phyloP scores from a whole-genome alignment of 2,797 vertebrate genomes.

The Oreochromis mossambicus region DNA sequence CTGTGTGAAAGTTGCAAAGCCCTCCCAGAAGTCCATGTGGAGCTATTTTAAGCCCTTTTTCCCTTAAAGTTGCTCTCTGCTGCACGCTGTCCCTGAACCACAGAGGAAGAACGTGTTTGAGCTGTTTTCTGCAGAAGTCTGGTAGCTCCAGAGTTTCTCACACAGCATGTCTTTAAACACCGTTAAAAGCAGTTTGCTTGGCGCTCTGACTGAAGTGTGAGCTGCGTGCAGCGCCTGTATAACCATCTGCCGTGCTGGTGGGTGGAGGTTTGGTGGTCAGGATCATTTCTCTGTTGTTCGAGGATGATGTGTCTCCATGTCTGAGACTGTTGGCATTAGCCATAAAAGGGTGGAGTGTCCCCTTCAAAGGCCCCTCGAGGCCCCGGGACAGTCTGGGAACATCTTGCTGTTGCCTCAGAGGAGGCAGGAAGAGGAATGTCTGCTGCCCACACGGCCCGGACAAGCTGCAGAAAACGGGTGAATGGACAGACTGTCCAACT shows the following conservation, averaged over 20 bases:
- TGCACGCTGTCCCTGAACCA: background rate
- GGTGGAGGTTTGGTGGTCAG: background rate
- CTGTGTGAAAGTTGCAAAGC: background rate
- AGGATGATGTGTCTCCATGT: background rate
- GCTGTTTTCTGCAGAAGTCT: background rate
- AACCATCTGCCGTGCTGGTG: background rate
- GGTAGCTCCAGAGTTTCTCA: background rate
- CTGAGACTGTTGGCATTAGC: background rate
- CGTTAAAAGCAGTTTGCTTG: background rate
- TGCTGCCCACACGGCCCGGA: background rate
- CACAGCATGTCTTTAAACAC: rapidly evolving
- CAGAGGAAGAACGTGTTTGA: background rate
- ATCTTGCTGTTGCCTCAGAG: background rate
- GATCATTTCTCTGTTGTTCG: background rate
- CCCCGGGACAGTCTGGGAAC: background rate
- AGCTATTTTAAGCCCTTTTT: too few species aligned
- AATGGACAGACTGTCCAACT: background rate
- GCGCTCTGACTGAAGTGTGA: background rate
- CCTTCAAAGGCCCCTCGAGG: background rate
- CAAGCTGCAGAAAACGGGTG: background rate
- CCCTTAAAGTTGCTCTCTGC: background rate
- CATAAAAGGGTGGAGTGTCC: background rate
- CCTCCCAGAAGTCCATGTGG: background rate
- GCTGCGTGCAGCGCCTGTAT: background rate
- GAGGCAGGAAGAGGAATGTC: background rate